Percentiles rank a stretch among this genome's conserved stretches.
phyloP scores from a whole-genome alignment of 2,888 invertebrate species.

The Lasius platythorax region DNA sequence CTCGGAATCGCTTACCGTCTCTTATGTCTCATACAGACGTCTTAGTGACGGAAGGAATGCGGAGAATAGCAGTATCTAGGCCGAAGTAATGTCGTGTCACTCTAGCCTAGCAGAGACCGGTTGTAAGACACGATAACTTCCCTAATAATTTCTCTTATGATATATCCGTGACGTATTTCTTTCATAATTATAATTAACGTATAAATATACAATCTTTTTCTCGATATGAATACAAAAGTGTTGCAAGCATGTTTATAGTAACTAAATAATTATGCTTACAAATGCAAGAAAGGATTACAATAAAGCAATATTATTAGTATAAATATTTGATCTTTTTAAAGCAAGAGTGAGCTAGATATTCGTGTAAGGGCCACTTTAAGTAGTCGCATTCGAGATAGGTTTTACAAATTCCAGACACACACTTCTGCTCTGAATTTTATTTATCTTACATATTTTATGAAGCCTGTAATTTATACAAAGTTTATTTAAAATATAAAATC shows the following conservation, averaged over 20 bases:
- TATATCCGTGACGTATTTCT: neutral
- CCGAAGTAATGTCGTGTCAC: neutral
- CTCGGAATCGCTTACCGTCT: slow-evolving; percentile 3
- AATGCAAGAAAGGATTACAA: neutral
- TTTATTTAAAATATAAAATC: neutral
- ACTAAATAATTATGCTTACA: neutral
- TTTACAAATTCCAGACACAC: neutral
- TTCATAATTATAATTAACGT: neutral
- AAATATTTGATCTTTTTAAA: neutral
- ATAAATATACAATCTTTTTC: neutral
- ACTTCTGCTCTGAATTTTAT: neutral
- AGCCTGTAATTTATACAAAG: neutral
- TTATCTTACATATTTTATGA: neutral
- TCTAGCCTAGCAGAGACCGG: neutral
- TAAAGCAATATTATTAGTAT: neutral
- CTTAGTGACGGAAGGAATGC: neutral
- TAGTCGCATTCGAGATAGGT: neutral
- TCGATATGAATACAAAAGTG: neutral
- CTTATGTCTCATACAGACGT: neutral
- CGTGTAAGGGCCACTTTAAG: neutral
- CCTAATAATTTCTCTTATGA: neutral
- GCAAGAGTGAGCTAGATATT: neutral
- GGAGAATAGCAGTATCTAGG: neutral
- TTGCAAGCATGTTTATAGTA: neutral
- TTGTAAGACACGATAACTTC: neutral